These are phyloP conservation scores for Thelaira solivaga DNA, from an alignment of 2,888 invertebrate species.

Conservation along the genomic window DNA sequence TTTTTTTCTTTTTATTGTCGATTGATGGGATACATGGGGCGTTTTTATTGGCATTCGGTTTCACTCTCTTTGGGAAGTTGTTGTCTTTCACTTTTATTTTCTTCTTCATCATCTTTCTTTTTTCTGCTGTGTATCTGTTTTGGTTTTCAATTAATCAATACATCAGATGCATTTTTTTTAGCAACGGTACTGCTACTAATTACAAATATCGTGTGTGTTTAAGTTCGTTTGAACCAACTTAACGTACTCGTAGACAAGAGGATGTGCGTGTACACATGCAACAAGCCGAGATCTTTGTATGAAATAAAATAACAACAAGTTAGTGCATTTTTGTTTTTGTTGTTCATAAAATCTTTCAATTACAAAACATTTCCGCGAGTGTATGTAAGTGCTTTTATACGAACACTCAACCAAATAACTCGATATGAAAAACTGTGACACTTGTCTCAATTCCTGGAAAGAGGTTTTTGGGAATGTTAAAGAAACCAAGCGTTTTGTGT, in stretches of 20 bases:
- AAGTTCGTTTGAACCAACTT: neutral
- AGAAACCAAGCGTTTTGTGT: too few species aligned
- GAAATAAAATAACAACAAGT: constrained; percentile 23
- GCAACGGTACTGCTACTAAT: constrained; percentile 1
- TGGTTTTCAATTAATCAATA: constrained; percentile 58
- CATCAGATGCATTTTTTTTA: constrained; percentile 40
- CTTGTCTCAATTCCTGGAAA: constrained; percentile 33
- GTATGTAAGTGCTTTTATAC: constrained; percentile 4
- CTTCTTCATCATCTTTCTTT: constrained; percentile 44
- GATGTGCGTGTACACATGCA: constrained; percentile 53
- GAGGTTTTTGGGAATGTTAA: neutral
- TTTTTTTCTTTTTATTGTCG: constrained; percentile 9
- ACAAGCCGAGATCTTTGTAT: constrained; percentile 39
- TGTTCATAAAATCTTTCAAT: constrained; percentile 19
- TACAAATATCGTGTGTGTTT: neutral
- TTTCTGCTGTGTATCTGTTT: constrained; percentile 7
- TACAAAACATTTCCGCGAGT: constrained; percentile 42
- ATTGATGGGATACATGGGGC: constrained; percentile 50
- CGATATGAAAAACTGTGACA: neutral
- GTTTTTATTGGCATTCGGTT: constrained; percentile 62
- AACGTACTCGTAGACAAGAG: neutral
- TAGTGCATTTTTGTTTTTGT: constrained; percentile 26
- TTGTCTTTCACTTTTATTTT: constrained; percentile 64
- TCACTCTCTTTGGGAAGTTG: constrained; percentile 68
- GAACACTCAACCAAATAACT: neutral